A percentile compares a stretch with the other conserved stretches of the same genome.
These are phyloP conservation scores for Labeo catla DNA, from an alignment of 2,113 vertebrate genomes.

Conservation along the genomic window DNA sequence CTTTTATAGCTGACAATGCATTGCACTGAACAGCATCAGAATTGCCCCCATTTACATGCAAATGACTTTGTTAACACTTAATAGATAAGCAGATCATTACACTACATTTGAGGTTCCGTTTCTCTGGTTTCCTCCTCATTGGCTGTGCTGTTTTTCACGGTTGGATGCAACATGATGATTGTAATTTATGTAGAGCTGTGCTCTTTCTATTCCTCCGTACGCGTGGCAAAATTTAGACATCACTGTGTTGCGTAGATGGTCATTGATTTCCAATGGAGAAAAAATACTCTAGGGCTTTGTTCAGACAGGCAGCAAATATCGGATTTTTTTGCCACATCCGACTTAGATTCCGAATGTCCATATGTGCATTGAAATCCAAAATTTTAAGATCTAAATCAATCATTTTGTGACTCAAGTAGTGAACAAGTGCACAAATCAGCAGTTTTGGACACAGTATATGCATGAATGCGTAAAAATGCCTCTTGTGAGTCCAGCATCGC, in stretches of 20 bases:
- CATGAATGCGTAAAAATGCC: not conserved
- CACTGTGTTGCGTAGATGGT: conserved; percentile 88
- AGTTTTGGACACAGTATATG: not conserved
- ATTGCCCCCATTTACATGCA: conserved; percentile 80
- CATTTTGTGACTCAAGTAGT: not conserved
- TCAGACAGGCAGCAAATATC: conserved; percentile 11
- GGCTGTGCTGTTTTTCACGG: conserved; percentile 81
- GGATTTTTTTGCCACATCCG: not conserved
- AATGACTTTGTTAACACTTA: conserved; percentile 85
- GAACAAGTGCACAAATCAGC: not conserved
- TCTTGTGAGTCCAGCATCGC: not conserved
- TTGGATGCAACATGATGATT: conserved; percentile 90
- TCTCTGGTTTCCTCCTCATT: conserved; percentile 67
- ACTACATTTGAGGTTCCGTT: conserved; percentile 73
- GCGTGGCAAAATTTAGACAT: conserved; percentile 91
- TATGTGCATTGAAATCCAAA: not conserved
- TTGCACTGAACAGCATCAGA: conserved; percentile 76
- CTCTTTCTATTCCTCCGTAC: conserved; percentile 66
- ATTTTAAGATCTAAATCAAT: not conserved
- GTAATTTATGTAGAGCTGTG: conserved; percentile 86
- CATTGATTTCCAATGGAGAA: conserved; percentile 77
- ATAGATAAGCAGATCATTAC: conserved; percentile 75
- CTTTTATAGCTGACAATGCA: conserved; percentile 68
- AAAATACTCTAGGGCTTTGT: conserved; percentile 39
- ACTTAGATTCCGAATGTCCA: not conserved